Percentiles rank a stretch among this genome's conserved stretches.
phyloP scores from a whole-genome alignment of 2,888 invertebrate genomes.

The Gibbula magus region DNA sequence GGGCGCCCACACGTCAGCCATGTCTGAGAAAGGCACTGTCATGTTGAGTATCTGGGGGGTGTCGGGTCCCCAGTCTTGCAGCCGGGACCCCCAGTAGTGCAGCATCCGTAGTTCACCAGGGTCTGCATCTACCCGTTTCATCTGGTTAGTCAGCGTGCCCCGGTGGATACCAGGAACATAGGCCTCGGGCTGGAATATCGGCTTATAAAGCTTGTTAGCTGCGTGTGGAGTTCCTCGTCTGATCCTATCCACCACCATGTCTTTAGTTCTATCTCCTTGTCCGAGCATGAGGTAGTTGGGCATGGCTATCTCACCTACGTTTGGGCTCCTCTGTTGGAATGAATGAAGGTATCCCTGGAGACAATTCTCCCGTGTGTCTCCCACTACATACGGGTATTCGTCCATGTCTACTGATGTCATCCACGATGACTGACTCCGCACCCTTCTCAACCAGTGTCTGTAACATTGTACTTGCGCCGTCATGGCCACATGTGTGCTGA shows the following conservation, averaged over 20 bases:
- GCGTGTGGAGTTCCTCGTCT: slow-evolving; percentile 41
- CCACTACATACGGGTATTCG: slow-evolving; percentile 49
- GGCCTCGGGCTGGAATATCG: slow-evolving; percentile 41
- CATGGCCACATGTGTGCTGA: slow-evolving; percentile 37
- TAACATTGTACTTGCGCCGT: slow-evolving; percentile 51
- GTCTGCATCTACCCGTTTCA: slow-evolving; percentile 26
- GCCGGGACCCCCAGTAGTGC: slow-evolving; percentile 55
- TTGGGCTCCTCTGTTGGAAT: slow-evolving; percentile 24
- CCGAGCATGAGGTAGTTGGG: slow-evolving; percentile 52
- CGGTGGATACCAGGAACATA: slow-evolving; percentile 32
- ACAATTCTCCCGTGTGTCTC: slow-evolving; percentile 42
- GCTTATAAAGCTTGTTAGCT: slow-evolving; percentile 48
- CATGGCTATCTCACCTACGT: slow-evolving; percentile 39
- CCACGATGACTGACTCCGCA: slow-evolving; percentile 39
- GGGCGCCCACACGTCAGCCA: not conserved
- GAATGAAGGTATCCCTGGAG: slow-evolving; percentile 39
- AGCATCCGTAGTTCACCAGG: slow-evolving; percentile 39
- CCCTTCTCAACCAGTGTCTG: slow-evolving; percentile 39
- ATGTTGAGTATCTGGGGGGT: slow-evolving; percentile 38
- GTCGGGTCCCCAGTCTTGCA: slow-evolving; percentile 53
- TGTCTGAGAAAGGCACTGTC: slow-evolving; percentile 29
- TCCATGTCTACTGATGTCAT: slow-evolving; percentile 54
- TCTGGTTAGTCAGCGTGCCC: not conserved
- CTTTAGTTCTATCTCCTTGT: slow-evolving; percentile 41
- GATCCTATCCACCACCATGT: slow-evolving; percentile 46